Base-by-base conservation (phyloP, 2,797 vertebrate genomes). In the Helicolenus hilgendorfi region DNA sequence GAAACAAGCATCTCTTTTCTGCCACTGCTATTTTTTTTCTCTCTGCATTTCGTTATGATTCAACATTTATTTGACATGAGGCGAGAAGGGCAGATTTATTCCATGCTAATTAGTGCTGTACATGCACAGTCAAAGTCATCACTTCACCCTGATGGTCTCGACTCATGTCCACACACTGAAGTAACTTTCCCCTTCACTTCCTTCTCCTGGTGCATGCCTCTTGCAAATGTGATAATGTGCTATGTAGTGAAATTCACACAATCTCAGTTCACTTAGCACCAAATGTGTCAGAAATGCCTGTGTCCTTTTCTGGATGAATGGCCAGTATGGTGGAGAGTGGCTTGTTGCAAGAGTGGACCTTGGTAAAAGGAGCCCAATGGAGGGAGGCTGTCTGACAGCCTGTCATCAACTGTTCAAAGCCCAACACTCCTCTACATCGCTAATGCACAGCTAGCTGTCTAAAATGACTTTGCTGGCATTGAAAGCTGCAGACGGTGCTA, bases 251-350 rank as follows among this genome's bases (percentile, higher is more conserved):
- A 96, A 96, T 92, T 96, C 95, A 86, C 95, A 96, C 96, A 93
- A 89, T 95, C 96, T 96, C 96, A 95, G 92, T 95, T 93, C 94
- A 95, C 92, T 96, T 97, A 97, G 93, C 96, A 94, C 93, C 91
- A 85, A 96, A 97, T 64, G 93, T 97, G 96, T 96, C 94, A 97
- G 96, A 97, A 96, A 93, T 92, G 94, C 85, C 89, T 56, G 85
- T 92, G 93, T 96, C 96, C 92, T 97, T 96, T 97, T 97, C 94
- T 95, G 97, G 96, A 95, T 97, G 97, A 97, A 85, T 95, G 94
- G 90, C 65, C 55, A 45, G 79, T 84, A 31, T 79, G 93, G 92
- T 92, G 87, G 91, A 93, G 93, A 96, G 94, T 91, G 94, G 91
- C 93, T 85, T 86, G 80, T 85, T 92, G 77, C 84, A 69, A 83